Base-by-base conservation (phyloP, 2,888 invertebrate genomes). In the Anthophora plumipes region DNA sequence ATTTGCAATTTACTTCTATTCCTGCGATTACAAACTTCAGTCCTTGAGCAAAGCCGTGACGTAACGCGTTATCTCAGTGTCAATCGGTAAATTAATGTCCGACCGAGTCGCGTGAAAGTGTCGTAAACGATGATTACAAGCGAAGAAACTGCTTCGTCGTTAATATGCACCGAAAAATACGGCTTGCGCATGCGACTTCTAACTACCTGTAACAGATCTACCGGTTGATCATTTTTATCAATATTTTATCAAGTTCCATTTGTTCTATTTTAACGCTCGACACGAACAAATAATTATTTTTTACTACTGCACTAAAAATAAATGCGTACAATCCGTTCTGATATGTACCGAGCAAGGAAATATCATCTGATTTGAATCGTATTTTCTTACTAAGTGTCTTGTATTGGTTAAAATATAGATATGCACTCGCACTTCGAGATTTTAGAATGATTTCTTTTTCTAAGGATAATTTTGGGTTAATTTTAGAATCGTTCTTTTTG, bases 11-110 rank as follows among this genome's bases (percentile, higher is more conserved):
- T 60, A 50, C 14, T 50, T 48, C 61, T 57, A 55, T 71, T 63
- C 41, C 61, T 39, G 46, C 46, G 39, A 20, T 31, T 22, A 37
- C 64, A 46, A 66, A 48, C 22, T 46, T 2, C 41, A 31, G 41
- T 75, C 52, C 60, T 69, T 70, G 54, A 46, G 17, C 39, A 12
- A 22, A 48, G 5, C 12, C 9, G 25, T 48, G 63, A 71, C 52
- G 70, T 48, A 75, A 75, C 46, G 20, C 17, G 22, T 70, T 75
- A 75, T 75, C 75, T 55, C 63, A 71, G 61, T 63, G 48, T 71
- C 70, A 63, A 75, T 71, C 71, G 63, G 39, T n/a, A 57, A 76
- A 57, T 50, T 59, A 43, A 73, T 41, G 67, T 25, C 14, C 60
- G 8, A 39, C 69, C 37, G 50, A 39, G 41, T 59, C 59, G 59